phyloP scores from a whole-genome alignment of 1,140 invertebrate species.

The Mercenaria mercenaria region DNA sequence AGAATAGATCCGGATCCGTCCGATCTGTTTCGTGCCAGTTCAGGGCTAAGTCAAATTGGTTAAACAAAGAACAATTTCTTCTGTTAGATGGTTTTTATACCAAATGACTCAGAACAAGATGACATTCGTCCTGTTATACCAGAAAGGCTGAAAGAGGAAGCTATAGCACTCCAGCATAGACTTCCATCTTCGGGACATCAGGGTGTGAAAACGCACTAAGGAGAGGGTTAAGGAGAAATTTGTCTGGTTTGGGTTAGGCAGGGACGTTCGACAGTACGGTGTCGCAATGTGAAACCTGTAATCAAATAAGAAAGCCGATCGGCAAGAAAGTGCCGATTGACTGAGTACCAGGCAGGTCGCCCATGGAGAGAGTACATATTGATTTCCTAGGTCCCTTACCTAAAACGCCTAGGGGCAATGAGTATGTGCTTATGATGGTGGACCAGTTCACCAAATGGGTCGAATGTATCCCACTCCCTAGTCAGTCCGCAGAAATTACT shows the following conservation, averaged over 20 bases:
- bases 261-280: slow-evolving; percentile 24
- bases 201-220: slow-evolving; percentile 21
- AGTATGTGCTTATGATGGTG: slow-evolving; percentile 71
- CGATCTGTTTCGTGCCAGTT: not conserved
- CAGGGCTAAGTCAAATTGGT: not conserved
- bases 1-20: not conserved
- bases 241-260: slow-evolving; percentile 19
- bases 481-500: slow-evolving; percentile 65
- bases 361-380: slow-evolving; percentile 28
- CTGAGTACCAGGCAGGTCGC: not conserved
- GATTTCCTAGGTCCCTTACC: slow-evolving; percentile 24
- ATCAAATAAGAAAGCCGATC: slow-evolving; percentile 47
- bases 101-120: not conserved
- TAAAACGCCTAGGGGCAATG: slow-evolving; percentile 71
- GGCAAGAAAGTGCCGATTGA: not conserved
- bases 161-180: not conserved
- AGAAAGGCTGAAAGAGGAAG: not conserved
- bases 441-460: slow-evolving; percentile 81
- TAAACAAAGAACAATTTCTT: not conserved
- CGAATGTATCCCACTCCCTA: slow-evolving; percentile 72
- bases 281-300: slow-evolving; percentile 9
- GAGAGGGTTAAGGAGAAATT: slow-evolving; percentile 37
- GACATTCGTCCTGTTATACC: not conserved
- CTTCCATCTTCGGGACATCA: slow-evolving; percentile 30
- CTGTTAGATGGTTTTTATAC: not conserved